These are phyloP conservation scores for Craniophora ligustri DNA, from an alignment of 2,888 invertebrate genomes.

Conservation along the genomic window DNA sequence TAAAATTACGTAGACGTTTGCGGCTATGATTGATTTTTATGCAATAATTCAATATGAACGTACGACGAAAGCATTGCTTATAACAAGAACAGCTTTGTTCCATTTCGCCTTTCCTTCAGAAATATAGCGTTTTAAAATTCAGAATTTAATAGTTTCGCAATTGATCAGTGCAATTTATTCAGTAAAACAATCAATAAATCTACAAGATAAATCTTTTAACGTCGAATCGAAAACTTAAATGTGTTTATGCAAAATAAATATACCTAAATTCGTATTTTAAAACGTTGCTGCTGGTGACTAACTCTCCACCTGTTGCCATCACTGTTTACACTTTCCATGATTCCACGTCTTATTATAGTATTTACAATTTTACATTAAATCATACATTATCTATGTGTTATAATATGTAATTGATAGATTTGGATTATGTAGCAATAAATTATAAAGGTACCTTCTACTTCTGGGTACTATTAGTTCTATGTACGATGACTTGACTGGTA, in stretches of 20 bases:
- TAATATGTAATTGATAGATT: no score
- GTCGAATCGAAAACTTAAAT: constrained; percentile 18
- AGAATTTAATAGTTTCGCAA: constrained; percentile 14
- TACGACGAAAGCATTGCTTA: not conserved
- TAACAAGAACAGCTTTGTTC: not conserved
- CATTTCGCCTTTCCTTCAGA: constrained; percentile 1
- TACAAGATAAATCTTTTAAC: constrained; percentile 26
- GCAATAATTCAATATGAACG: not conserved
- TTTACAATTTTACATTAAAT: no score
- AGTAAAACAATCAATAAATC: constrained; percentile 48
- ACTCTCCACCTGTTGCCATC: constrained; percentile 5
- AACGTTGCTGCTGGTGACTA: no score
- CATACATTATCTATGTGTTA: no score
- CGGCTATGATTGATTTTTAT: no score
- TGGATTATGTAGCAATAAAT: constrained; percentile 25
- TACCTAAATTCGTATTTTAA: constrained; percentile 28
- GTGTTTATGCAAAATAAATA: constrained; percentile 33
- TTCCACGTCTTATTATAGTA: no score
- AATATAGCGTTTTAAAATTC: constrained; percentile 17
- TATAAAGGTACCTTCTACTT: no score
- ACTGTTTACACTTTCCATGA: no score
- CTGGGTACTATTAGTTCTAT: not conserved
- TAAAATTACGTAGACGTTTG: constrained; percentile 4
- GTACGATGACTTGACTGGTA: constrained; percentile 45
- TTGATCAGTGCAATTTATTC: constrained; percentile 34